Evolutionary conservation across 2,888 invertebrate species (phyloP).

Genomic region (Tiliacea aurago): DNA sequence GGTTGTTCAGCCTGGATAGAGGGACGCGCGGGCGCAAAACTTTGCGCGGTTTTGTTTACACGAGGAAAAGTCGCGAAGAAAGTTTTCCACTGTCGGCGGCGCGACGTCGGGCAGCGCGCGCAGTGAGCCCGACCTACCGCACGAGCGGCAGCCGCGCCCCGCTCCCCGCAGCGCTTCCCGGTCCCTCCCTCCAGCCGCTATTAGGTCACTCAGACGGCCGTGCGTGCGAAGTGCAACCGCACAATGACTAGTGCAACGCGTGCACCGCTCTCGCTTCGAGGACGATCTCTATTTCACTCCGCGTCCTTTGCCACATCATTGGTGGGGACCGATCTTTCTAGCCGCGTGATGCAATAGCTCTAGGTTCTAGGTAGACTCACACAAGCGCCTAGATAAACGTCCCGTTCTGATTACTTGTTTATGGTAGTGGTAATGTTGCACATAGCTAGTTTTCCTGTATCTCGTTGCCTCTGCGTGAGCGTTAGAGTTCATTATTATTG

Average conservation of each 20-base stretch:
- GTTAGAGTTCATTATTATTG: conserved; percentile 55
- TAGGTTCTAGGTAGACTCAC: conserved; percentile 82
- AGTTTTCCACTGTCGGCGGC: conserved; percentile 87
- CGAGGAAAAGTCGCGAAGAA: conserved; percentile 89
- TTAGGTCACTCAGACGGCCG: conserved; percentile 89
- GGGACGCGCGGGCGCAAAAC: conserved; percentile 77
- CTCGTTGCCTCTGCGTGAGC: conserved; percentile 39
- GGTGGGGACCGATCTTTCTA: conserved; percentile 90
- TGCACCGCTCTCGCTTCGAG: conserved; percentile 91
- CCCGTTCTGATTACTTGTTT: conserved; percentile 78
- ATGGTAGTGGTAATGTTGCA: conserved; percentile 61
- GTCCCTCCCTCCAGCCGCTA: conserved; percentile 90
- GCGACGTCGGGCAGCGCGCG: conserved; percentile 85
- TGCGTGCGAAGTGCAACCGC: conserved; percentile 89
- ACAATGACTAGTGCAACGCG: conserved; percentile 90
- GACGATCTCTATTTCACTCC: conserved; percentile 90
- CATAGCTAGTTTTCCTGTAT: conserved; percentile 62
- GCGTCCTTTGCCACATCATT: conserved; percentile 89
- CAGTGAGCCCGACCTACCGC: conserved; percentile 90
- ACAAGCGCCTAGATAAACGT: conserved; percentile 77
- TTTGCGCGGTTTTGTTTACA: conserved; percentile 85
- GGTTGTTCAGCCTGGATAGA: conserved; percentile 49
- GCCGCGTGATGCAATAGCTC: conserved; percentile 86
- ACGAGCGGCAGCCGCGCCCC: conserved; percentile 81
- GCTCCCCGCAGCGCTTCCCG: conserved; percentile 87